Base-by-base conservation (phyloP, 2,797 vertebrate species). In the Paratrypauchen microcephalus region DNA sequence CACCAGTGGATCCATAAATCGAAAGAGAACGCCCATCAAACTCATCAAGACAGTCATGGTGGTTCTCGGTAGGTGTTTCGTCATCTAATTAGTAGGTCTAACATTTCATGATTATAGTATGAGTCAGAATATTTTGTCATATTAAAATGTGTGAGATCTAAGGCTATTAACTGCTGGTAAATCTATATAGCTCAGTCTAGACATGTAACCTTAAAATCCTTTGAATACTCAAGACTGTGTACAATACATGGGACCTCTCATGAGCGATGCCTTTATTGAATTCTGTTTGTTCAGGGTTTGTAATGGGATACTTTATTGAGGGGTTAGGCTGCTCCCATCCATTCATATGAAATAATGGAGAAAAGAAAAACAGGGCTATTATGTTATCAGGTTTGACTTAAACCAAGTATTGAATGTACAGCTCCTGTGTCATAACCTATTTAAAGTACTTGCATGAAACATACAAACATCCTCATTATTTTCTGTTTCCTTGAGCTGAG, bases 41-140 rank as follows among this genome's bases (percentile, higher is more conserved):
- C 95, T 99, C 30, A 97, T 99, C 92, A 99, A 97, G 92, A 99
- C 98, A 0, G 97, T 99, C 77, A 97, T 98, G 96, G 93, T 95
- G 24, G 96, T 99, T 41, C 90, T 99, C 71, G 98, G 98, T 99
- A 95, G 93, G 96, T 86, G 41, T 24, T 23, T 39, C 0, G 47
- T 50, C 52, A 12, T 36, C 8, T 61, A 66, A 45, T 9, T 28
- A 3, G 9, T 59, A 45, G 24, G 15, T 21, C n/a, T 70, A 30
- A 3, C 30, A 1, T 1, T 6, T 52, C 26, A 63, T 65, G 32
- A 70, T 8, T 9, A 13, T 28, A 12, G 5, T 36, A 15, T 47
- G 57, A 74, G 68, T 83, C 73, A 62, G 2, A 47, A 16, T 62
- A 41, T 41, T 41, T 62, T 23, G 32, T 2, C 36, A 32, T 39